These are phyloP conservation scores for Sakesphorus luctuosus DNA, from an alignment of 2,113 vertebrate species.

Conservation along the genomic window DNA sequence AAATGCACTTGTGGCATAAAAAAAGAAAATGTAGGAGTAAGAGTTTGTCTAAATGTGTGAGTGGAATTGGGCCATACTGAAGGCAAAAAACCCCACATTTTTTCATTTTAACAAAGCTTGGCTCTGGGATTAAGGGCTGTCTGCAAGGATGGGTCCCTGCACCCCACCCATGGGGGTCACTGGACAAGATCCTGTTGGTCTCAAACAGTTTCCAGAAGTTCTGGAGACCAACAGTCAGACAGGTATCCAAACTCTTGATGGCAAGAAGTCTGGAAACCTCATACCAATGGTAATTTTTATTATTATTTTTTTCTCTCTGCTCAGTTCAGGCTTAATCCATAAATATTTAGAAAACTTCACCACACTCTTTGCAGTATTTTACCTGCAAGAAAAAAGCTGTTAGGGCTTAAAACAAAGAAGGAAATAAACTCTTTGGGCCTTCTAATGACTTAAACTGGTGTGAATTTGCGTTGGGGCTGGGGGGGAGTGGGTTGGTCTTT, in stretches of 20 bases:
- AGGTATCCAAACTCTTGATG: not conserved
- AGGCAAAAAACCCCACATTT: not conserved
- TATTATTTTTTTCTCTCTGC: not conserved
- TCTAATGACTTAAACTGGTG: not conserved
- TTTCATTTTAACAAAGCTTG: not conserved
- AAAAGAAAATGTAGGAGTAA: not conserved
- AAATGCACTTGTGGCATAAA: not conserved
- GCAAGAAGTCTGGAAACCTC: not conserved
- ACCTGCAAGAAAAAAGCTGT: not conserved
- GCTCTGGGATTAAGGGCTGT: not conserved
- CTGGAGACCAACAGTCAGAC: not conserved
- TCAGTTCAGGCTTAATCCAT: not conserved
- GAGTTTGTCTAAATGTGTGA: not conserved
- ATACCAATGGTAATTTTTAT: not conserved
- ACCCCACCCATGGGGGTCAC: fast-evolving
- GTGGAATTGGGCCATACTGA: not conserved
- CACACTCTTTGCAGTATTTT: not conserved
- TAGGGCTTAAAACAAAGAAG: not conserved
- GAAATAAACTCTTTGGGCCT: not conserved
- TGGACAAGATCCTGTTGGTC: not conserved
- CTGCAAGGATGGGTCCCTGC: fast-evolving
- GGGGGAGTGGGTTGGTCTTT: not conserved
- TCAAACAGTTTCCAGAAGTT: not conserved
- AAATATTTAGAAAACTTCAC: not conserved
- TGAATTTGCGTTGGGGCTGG: not conserved